phyloP scores from a whole-genome alignment of 2,888 invertebrate species.

The Gymnocheta viridis region DNA sequence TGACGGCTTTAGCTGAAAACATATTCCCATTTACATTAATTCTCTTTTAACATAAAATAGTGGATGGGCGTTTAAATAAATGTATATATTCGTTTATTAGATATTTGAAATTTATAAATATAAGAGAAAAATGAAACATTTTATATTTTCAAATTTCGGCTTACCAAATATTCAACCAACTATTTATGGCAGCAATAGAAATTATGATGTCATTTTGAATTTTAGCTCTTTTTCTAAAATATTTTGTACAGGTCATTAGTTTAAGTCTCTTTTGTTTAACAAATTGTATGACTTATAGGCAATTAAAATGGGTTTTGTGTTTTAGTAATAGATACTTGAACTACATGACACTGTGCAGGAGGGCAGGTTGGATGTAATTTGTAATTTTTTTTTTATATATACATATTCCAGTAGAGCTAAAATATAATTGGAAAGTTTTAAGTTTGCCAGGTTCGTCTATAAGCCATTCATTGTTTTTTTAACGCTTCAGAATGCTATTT shows the following conservation, averaged over 20 bases:
- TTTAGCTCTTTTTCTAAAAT: background rate
- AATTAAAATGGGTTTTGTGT: constrained; percentile 1
- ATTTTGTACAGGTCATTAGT: constrained; percentile 47
- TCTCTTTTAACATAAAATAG: background rate
- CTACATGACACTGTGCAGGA: too few species aligned
- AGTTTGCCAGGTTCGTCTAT: too few species aligned
- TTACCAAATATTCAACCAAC: constrained; percentile 1
- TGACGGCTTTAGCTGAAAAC: constrained; percentile 26
- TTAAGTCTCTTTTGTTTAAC: constrained; percentile 29
- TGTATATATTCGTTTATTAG: background rate
- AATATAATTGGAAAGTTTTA: too few species aligned
- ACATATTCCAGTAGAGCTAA: too few species aligned
- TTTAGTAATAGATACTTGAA: background rate
- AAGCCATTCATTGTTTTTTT: too few species aligned
- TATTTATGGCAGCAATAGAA: constrained; percentile 17
- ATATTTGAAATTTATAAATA: constrained; percentile 10
- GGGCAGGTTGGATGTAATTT: background rate
- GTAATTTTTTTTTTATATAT: too few species aligned
- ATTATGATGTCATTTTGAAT: constrained; percentile 11
- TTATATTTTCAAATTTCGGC: background rate
- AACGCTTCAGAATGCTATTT: too few species aligned
- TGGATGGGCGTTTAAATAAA: background rate
- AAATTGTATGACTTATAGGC: constrained; percentile 40
- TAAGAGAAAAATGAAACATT: background rate
- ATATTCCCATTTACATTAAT: background rate